Percentiles rank a stretch among this genome's conserved stretches.
Evolutionary conservation across 2,113 vertebrate genomes (phyloP).

Genomic region (Vombatus ursinus): DNA sequence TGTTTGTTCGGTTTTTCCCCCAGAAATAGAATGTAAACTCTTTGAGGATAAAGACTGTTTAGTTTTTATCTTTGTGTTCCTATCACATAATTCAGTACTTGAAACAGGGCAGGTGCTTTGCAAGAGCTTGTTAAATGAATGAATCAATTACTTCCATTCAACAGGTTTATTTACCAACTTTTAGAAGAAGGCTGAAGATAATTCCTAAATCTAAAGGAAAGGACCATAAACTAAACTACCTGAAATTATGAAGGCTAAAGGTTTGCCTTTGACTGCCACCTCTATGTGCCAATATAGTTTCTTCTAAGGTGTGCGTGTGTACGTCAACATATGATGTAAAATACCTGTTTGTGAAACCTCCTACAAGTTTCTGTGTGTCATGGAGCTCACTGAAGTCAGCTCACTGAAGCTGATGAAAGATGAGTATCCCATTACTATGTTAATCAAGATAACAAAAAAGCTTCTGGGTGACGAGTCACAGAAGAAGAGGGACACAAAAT

Average conservation of each 20-base stretch:
- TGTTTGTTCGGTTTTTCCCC: not conserved
- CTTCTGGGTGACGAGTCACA: not conserved
- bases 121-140: not conserved
- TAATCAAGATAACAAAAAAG: not conserved
- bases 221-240: not conserved
- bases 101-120: not conserved
- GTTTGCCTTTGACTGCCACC: not conserved
- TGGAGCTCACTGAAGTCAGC: not conserved
- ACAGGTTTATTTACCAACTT: not conserved
- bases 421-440: not conserved
- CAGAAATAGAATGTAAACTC: constrained; percentile 4
- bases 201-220: not conserved
- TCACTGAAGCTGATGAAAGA: not conserved
- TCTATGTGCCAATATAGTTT: not conserved
- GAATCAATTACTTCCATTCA: constrained; percentile 17
- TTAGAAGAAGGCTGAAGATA: not conserved
- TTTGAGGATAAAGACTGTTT: not conserved
- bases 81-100: not conserved
- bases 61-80: constrained; percentile 5
- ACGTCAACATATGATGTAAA: not conserved
- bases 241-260: not conserved
- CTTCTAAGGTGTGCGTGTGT: not conserved
- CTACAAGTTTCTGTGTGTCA: not conserved
- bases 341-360: not conserved
- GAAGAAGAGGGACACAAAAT: not conserved